Conservation (phyloP, 2,797 vertebrate species). For the Furcifer pardalis region DNA sequence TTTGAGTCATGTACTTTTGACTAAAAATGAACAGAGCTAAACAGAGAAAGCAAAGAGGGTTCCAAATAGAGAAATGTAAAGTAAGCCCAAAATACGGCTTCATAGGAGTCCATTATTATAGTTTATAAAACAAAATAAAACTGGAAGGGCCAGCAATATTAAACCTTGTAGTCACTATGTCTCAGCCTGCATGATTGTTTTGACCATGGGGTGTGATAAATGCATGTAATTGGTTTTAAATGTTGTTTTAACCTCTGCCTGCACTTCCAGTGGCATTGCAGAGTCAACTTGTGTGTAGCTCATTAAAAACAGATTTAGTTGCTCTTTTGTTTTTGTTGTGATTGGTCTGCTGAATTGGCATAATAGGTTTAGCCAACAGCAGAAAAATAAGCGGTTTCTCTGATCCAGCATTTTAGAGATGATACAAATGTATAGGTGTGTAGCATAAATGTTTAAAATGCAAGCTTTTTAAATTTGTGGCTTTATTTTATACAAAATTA, state of each 20-base stretch:
- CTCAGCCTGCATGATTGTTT: slow-evolving; percentile 24
- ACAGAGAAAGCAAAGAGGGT: neutral
- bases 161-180: neutral
- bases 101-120: neutral
- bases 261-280: slow-evolving; percentile 15
- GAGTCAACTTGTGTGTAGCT: slow-evolving; percentile 30
- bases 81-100: neutral
- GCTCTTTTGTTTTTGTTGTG: slow-evolving; percentile 27
- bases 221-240: slow-evolving; percentile 45
- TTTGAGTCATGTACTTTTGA: neutral
- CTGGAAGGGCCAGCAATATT: neutral
- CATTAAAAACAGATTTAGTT: slow-evolving; percentile 48
- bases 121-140: neutral
- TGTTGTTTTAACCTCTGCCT: slow-evolving; percentile 35
- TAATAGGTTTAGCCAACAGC: slow-evolving; percentile 37
- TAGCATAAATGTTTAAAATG: neutral
- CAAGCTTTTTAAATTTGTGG: slow-evolving; percentile 6
- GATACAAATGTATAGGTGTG: slow-evolving; percentile 8
- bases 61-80: neutral
- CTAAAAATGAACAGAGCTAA: neutral
- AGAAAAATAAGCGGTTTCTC: slow-evolving; percentile 13
- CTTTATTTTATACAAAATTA: slow-evolving; percentile 9
- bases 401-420: neutral
- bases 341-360: slow-evolving; percentile 37
- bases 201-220: slow-evolving; percentile 41